Evolutionary conservation across 2,113 vertebrate genomes (phyloP).

Genomic region (Cricetomys ansorgei): DNA sequence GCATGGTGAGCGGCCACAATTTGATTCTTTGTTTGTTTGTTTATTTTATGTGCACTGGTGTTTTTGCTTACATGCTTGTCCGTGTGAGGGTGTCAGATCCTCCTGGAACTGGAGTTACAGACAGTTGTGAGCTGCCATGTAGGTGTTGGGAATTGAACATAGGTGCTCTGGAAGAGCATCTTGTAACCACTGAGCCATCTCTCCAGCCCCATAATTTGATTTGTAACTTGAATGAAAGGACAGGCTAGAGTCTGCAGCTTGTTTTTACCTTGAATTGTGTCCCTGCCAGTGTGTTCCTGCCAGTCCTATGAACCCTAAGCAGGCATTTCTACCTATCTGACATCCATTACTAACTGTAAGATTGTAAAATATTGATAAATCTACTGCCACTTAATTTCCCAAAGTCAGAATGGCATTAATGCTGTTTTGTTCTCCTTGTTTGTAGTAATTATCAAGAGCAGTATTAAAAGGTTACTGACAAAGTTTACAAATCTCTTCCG

Average conservation of each 20-base stretch:
- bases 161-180: too few relatives aligned
- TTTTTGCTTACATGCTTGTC: too few relatives aligned
- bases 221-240: neutral
- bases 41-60: too few relatives aligned
- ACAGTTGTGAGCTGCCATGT: too few relatives aligned
- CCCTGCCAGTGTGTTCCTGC: too few relatives aligned
- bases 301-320: neutral
- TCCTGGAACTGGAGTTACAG: too few relatives aligned
- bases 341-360: neutral
- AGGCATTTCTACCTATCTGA: neutral
- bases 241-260: neutral
- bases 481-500: neutral
- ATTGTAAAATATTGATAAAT: neutral
- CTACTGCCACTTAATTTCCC: neutral
- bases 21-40: too few relatives aligned
- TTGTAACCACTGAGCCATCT: too few relatives aligned
- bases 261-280: neutral
- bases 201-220: neutral
- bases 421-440: neutral
- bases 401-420: neutral
- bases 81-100: too few relatives aligned
- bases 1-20: neutral
- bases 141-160: too few relatives aligned
- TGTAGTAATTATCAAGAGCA: neutral
- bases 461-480: neutral